Evolutionary conservation across 2,113 vertebrate genomes (phyloP), one percentile per base, ranked within the genome.

Genomic region (Neomonachus schauinslandi): DNA sequence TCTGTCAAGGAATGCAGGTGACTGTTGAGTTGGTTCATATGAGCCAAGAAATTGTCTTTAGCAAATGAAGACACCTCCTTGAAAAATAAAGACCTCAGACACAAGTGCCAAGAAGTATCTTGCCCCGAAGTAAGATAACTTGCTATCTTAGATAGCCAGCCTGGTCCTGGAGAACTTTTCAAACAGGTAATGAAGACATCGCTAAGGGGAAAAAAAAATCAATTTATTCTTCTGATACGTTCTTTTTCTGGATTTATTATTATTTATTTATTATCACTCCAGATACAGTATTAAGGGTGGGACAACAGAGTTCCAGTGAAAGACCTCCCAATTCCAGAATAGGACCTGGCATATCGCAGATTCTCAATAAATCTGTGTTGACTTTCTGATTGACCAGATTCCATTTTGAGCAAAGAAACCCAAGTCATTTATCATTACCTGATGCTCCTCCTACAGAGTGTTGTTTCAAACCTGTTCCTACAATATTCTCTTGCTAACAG

Each of bases 391-490:
- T 49, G 65, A 72, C 57, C 10, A 14, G 36, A 46, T 59, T 94
- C 49, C 14, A 42, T 33, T 49, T 80, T 36, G 28, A 10, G 4
- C 36, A 82, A 63, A 92, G 26, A 92, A 89, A 77, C 22, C 18
- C 13, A 74, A 89, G 55, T 67, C 81, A 97, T 85, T n/a, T 72
- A 33, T 95, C 87, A 94, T 97, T 97, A 97, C 92, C 82, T 97
- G 92, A 87, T 96, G 76, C 33, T 94, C 53, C 71, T 85, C 10
- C 69, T 51, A 80, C 61, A 55, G 89, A 92, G 80, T 96, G 97
- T 97, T 94, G 87, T 96, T 98, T 98, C 98, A 98, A 98, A 96
- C 90, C 93, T 95, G 61, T 97, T 98, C 97, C 97, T 77, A 79
- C 71, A 97, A 97, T 97, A 95, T 98, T 98, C 95, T 98, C 76